Evolutionary conservation across 2,113 vertebrate species (phyloP).

Genomic region (Proteles cristata): DNA sequence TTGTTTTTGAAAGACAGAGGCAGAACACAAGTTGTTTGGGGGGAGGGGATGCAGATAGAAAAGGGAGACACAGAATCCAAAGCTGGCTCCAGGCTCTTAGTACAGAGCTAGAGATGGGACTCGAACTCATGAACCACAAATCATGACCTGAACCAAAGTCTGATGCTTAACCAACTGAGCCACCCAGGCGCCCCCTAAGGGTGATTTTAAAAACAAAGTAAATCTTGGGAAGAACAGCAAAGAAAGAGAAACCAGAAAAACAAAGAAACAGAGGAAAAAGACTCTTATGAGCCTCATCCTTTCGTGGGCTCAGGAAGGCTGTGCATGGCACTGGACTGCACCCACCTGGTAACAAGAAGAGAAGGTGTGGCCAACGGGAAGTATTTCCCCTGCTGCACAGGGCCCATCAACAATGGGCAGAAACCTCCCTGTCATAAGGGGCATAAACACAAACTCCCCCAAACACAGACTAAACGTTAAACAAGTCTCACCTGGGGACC

Average conservation of each 20-base stretch:
- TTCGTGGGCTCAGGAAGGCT: not conserved
- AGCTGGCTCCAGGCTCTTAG: too few relatives aligned
- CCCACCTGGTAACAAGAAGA: not conserved
- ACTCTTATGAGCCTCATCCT: not conserved
- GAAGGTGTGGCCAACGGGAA: not conserved
- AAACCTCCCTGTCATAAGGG: not conserved
- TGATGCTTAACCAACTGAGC: too few relatives aligned
- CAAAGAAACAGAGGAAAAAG: not conserved
- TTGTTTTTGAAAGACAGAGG: too few relatives aligned
- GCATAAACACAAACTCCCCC: not conserved
- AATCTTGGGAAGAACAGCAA: not conserved
- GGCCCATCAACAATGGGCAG: not conserved
- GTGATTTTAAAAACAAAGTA: not conserved
- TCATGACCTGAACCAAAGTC: too few relatives aligned
- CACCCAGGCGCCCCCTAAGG: not conserved
- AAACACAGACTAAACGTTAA: not conserved
- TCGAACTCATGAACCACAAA: too few relatives aligned
- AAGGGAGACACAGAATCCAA: too few relatives aligned
- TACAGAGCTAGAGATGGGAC: too few relatives aligned
- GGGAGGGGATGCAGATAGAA: too few relatives aligned
- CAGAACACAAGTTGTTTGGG: too few relatives aligned
- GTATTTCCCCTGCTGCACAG: too few relatives aligned
- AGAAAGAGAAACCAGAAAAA: not conserved
- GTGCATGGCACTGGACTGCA: rapidly evolving
- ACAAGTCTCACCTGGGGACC: not conserved